These are phyloP conservation scores for Syngnathus acus DNA, from an alignment of 2,797 vertebrate genomes.

Conservation along the genomic window DNA sequence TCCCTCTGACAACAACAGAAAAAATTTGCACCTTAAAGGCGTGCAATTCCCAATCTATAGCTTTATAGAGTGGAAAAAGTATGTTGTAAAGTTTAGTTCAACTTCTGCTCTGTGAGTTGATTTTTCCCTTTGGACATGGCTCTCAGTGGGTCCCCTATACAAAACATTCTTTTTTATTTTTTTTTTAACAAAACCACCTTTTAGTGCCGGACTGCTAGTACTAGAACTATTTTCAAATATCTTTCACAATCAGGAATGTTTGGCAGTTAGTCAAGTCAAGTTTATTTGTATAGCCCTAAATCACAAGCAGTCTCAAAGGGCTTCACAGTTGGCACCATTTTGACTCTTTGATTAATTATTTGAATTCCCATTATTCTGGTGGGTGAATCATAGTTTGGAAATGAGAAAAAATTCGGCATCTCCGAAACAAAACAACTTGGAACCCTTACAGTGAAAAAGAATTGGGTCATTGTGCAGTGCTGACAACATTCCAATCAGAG, in stretches of 20 bases:
- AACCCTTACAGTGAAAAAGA: not conserved
- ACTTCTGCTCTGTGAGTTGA: not conserved
- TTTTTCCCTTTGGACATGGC: not conserved
- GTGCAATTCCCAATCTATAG: not conserved
- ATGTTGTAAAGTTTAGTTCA: not conserved
- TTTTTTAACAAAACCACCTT: too few relatives aligned
- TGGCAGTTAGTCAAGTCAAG: too few relatives aligned
- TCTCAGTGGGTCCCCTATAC: too few relatives aligned
- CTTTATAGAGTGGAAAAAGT: not conserved
- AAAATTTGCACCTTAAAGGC: not conserved
- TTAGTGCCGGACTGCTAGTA: too few relatives aligned
- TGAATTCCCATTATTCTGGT: conserved; percentile 1
- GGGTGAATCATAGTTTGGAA: not conserved
- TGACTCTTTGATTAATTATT: not conserved
- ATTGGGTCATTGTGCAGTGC: conserved; percentile 10
- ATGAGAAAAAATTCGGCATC: not conserved
- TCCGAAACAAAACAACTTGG: too few relatives aligned
- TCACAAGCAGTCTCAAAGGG: too few relatives aligned
- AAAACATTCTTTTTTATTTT: too few relatives aligned
- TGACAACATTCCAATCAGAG: not conserved
- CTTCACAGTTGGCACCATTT: too few relatives aligned
- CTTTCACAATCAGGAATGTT: too few relatives aligned
- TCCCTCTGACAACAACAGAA: not conserved
- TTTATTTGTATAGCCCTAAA: too few relatives aligned
- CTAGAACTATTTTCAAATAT: too few relatives aligned